Evolutionary conservation across 1,140 invertebrate genomes (phyloP), one percentile per base, ranked within the genome.

Genomic region (Caenorhabditis tropicalis): DNA sequence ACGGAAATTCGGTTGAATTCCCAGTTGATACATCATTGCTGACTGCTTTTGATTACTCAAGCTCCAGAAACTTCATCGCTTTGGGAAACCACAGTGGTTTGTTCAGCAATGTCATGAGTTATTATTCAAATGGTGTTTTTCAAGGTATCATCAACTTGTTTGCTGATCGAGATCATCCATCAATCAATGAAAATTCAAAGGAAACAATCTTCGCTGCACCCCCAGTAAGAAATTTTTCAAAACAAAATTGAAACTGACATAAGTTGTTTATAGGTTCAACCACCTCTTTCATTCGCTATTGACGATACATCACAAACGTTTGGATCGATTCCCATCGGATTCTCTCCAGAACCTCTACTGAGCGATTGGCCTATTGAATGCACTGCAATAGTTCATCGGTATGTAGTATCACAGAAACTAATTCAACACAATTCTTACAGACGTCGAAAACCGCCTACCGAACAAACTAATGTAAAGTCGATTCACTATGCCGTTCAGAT

Each of bases 161-260:
- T 31, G 36, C 65, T n/a, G 65, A 74, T 24, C 65, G 65, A 43
- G 65, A 74, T 21, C 65, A 74, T 6, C 65, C 65, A 27, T 5
- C 12, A 10, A 36, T 74, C 9, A 74, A 74, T 74, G 65, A 74
- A 1, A 74, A 46, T 24, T 74, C 65, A 4, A 74, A 74, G 29
- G 65, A 74, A 10, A 74, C 65, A 16, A 24, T 74, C 24, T 74
- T 74, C n/a, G 65, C 65, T 9, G 36, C 36, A 21, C 65, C 65
- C 10, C 36, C 65, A 9, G 65, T 74, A 65, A 65, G 29, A 9
- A 27, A 36, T 4, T 7, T 33, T 65, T 65, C n/a, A 36, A 19
- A 36, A 19, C 19, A 21, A 2, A 65, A 58, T 43, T 43, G n/a
- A n/a, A n/a, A n/a, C n/a, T n/a, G n/a, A n/a, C n/a, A n/a, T 51